These are phyloP conservation scores for Conistra vaccinii DNA, from an alignment of 2,888 invertebrate genomes.

Conservation along the genomic window DNA sequence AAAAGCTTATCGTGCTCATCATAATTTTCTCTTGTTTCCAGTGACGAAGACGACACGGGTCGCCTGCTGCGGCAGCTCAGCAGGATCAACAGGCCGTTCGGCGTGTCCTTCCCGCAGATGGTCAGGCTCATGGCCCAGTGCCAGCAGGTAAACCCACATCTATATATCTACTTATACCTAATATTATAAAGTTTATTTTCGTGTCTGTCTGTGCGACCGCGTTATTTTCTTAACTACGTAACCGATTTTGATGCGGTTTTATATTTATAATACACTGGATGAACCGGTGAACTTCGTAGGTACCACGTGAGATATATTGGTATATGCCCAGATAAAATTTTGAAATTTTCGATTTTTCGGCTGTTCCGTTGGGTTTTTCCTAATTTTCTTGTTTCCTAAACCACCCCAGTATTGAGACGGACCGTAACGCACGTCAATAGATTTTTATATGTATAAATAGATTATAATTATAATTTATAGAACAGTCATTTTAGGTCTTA, in stretches of 20 bases:
- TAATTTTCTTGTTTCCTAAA: too few relatives aligned
- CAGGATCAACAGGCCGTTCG: slow-evolving; percentile 91
- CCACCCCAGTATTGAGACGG: too few relatives aligned
- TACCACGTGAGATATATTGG: too few relatives aligned
- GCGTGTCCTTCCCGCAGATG: slow-evolving; percentile 94
- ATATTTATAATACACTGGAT: too few relatives aligned
- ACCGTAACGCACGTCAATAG: too few relatives aligned
- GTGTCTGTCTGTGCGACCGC: background rate
- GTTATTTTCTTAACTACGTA: background rate
- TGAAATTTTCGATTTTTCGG: too few relatives aligned
- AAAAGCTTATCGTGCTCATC: background rate
- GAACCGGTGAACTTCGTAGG: too few relatives aligned
- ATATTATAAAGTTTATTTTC: background rate
- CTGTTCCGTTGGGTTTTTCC: too few relatives aligned
- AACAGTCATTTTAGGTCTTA: too few relatives aligned
- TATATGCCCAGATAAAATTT: too few relatives aligned
- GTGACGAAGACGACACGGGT: slow-evolving; percentile 93
- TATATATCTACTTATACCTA: background rate
- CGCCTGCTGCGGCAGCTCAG: slow-evolving; percentile 92
- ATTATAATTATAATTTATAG: too few relatives aligned
- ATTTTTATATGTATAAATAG: too few relatives aligned
- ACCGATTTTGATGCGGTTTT: background rate
- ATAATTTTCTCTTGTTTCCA: slow-evolving; percentile 75
- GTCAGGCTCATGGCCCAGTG: slow-evolving; percentile 95
- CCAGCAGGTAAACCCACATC: slow-evolving; percentile 89